Conservation (phyloP, 1,140 invertebrate species). For the Idris sp. region DNA sequence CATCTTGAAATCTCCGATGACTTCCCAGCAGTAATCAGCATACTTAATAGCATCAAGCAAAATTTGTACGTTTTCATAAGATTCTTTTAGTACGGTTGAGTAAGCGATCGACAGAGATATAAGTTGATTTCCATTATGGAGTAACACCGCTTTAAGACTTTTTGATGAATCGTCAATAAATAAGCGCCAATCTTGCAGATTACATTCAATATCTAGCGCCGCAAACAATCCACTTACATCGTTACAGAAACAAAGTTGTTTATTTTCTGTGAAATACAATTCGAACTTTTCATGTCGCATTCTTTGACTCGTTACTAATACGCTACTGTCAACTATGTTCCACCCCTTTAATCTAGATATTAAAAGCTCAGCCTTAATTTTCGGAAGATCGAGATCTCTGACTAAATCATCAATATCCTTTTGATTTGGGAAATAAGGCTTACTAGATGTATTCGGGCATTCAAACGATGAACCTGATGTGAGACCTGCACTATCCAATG, state of each 20-base stretch:
- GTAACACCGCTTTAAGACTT: slow-evolving; percentile 58
- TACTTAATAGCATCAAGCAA: slow-evolving; percentile 65
- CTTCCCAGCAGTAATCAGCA: slow-evolving; percentile 65
- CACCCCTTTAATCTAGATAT: slow-evolving; percentile 16
- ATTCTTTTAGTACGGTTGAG: slow-evolving; percentile 47
- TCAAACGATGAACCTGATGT: neutral
- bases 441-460: neutral
- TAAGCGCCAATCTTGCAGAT: slow-evolving; percentile 56
- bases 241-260: slow-evolving; percentile 12
- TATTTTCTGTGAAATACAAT: slow-evolving; percentile 2
- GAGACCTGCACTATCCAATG: neutral
- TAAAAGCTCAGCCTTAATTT: slow-evolving; percentile 13
- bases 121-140: slow-evolving; percentile 59
- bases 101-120: slow-evolving; percentile 58
- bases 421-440: slow-evolving; percentile 23
- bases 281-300: slow-evolving; percentile 3
- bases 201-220: neutral
- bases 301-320: slow-evolving; percentile 1
- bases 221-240: slow-evolving; percentile 15
- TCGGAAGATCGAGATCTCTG: slow-evolving; percentile 18
- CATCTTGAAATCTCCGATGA: slow-evolving; percentile 72
- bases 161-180: slow-evolving; percentile 55
- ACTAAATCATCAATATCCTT: slow-evolving; percentile 19
- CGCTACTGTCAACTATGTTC: slow-evolving; percentile 8
- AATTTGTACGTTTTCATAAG: slow-evolving; percentile 43